These are phyloP conservation scores for Coenonympha glycerion DNA, from an alignment of 2,888 invertebrate species.

Conservation along the genomic window DNA sequence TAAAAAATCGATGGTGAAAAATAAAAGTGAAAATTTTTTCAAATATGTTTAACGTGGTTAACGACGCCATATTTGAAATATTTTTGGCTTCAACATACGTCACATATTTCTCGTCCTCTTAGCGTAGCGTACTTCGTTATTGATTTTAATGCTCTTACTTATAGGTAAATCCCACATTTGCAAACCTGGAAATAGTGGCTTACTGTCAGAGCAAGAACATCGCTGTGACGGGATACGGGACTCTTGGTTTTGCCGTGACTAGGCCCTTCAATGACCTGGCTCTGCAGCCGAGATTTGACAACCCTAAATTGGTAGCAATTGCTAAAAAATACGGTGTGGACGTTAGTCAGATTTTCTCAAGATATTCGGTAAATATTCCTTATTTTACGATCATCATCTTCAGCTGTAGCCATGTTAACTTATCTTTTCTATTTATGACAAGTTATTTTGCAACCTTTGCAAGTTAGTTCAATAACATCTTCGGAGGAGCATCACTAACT, in stretches of 20 bases:
- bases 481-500: too few species aligned
- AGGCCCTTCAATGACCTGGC: background rate
- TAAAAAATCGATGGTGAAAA: too few species aligned
- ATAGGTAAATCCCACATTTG: slow-evolving; percentile 15
- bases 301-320: slow-evolving; percentile 67
- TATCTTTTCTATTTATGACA: too few species aligned
- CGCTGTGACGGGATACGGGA: slow-evolving; percentile 5
- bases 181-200: slow-evolving; percentile 12
- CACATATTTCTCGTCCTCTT: too few species aligned
- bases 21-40: too few species aligned
- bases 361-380: slow-evolving; percentile 75
- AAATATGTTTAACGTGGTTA: too few species aligned
- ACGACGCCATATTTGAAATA: too few species aligned
- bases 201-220: slow-evolving; percentile 10
- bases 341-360: slow-evolving; percentile 77
- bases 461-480: too few species aligned
- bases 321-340: slow-evolving; percentile 79
- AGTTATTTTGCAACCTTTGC: too few species aligned
- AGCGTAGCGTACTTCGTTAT: too few species aligned
- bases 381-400: background rate
- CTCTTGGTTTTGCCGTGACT: slow-evolving; percentile 8
- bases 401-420: background rate
- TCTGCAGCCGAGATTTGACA: slow-evolving; percentile 5
- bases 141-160: too few species aligned
- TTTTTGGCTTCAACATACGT: too few species aligned